These are phyloP conservation scores for Mycteria americana DNA, from an alignment of 2,797 vertebrate genomes.

Conservation along the genomic window DNA sequence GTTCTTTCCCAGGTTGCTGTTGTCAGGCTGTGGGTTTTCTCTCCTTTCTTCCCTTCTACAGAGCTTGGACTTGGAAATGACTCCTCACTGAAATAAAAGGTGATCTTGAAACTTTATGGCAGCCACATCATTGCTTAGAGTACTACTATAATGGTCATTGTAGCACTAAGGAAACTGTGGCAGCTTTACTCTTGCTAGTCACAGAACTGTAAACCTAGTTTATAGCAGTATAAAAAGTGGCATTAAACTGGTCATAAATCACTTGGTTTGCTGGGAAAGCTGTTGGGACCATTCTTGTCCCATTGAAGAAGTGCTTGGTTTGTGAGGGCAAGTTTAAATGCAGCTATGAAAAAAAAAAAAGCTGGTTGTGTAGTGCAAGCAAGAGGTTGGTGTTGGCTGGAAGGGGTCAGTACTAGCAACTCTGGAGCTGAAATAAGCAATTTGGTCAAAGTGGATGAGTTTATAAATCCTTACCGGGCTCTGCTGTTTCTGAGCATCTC, in stretches of 20 bases:
- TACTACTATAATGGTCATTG: neutral
- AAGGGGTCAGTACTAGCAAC: neutral
- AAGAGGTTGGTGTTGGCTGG: neutral
- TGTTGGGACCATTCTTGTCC: neutral
- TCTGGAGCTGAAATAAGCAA: neutral
- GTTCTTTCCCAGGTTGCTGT: neutral
- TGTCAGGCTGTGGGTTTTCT: neutral
- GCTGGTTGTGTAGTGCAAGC: neutral
- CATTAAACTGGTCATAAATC: conserved; percentile 8
- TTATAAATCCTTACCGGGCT: neutral
- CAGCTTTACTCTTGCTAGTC: neutral
- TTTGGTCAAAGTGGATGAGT: neutral
- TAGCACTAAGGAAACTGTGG: neutral
- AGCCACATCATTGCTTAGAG: neutral
- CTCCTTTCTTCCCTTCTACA: neutral
- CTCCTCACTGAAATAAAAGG: neutral
- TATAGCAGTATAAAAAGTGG: conserved; percentile 16
- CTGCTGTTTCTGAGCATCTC: neutral
- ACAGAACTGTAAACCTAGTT: neutral
- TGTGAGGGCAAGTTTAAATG: neutral
- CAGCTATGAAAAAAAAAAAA: neutral
- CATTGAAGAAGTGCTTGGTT: neutral
- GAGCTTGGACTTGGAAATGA: neutral
- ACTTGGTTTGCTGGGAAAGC: neutral
- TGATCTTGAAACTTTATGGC: neutral